Evolutionary conservation across 2,797 vertebrate species (phyloP), one percentile per base, ranked within the genome.

Genomic region (Galagoides demidoff): DNA sequence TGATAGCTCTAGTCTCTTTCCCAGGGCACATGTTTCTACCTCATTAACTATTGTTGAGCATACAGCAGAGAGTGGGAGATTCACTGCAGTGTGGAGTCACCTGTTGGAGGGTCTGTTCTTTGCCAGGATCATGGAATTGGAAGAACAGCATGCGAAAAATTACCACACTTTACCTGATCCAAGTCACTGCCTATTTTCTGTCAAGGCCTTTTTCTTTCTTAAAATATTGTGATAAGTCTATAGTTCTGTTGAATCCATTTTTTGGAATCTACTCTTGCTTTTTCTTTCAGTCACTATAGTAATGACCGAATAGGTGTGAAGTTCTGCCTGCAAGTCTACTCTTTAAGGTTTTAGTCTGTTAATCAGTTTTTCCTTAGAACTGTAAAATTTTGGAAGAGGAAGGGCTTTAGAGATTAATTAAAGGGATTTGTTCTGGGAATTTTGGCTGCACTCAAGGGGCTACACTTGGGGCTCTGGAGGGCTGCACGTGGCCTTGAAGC

Each of bases 21-120:
- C 70, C 16, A 0, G 71, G 92, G 63, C 52, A 23, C 73, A 64
- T 37, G 52, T 96, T 92, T 95, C 95, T 83, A 87, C 73, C 88
- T 95, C 94, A 92, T 84, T 93, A 96, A 71, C 88, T 90, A 5
- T 70, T 77, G 79, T 85, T 37, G 73, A 96, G 68, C 66, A 11
- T 89, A 63, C 29, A 76, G 85, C 78, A 70, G 23, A n/a, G 22
- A 89, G 85, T 31, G 39, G 49, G 92, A 96, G 89, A 59, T 61
- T 85, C 90, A 49, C 73, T 31, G 77, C 57, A 77, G 74, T 66
- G 3, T 70, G 85, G 76, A 57, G 82, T 96, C 76, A 71, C 88
- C 85, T 82, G 37, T 92, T 74, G 45, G 90, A 85, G 78, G 59
- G 31, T 63, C 87, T 93, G 22, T 57, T 79, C 74, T 86, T 82